These are phyloP conservation scores for Conchocele bisecta DNA, from an alignment of 2,888 invertebrate genomes.

Conservation along the genomic window DNA sequence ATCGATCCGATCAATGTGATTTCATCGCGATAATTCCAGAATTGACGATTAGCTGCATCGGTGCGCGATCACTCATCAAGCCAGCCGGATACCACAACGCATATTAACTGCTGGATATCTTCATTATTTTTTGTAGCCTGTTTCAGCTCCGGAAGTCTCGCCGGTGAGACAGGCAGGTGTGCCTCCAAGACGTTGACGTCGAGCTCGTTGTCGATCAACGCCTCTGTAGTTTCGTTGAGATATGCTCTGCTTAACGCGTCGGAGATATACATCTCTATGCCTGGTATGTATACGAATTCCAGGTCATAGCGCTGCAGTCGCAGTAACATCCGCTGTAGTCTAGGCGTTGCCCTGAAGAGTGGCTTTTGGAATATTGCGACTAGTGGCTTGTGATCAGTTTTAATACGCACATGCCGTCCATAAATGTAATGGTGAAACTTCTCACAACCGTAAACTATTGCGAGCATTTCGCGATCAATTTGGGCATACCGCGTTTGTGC, in stretches of 20 bases:
- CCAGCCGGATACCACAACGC: too few species aligned
- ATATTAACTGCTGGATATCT: too few species aligned
- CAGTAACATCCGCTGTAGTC: constrained; percentile 13
- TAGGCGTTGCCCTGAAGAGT: constrained; percentile 17
- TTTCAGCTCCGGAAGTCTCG: too few species aligned
- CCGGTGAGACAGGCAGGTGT: too few species aligned
- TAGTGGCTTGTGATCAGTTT: constrained; percentile 43
- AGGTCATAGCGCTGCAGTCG: constrained; percentile 37
- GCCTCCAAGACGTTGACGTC: not conserved
- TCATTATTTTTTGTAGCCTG: too few species aligned
- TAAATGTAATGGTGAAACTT: constrained; percentile 41
- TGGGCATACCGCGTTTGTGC: constrained; percentile 38
- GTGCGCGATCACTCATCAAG: too few species aligned
- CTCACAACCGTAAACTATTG: constrained; percentile 35
- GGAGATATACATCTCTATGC: constrained; percentile 31
- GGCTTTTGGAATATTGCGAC: constrained; percentile 32
- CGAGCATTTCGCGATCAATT: constrained; percentile 45
- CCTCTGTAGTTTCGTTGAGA: constrained; percentile 15
- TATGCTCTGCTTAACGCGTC: constrained; percentile 27
- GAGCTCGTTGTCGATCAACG: constrained; percentile 7
- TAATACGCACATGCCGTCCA: constrained; percentile 23
- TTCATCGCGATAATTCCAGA: too few species aligned
- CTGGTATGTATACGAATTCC: constrained; percentile 34
- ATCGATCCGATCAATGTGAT: too few species aligned
- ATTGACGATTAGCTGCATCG: too few species aligned